phyloP scores from a whole-genome alignment of 2,797 vertebrate genomes.

The Acanthornis magna region DNA sequence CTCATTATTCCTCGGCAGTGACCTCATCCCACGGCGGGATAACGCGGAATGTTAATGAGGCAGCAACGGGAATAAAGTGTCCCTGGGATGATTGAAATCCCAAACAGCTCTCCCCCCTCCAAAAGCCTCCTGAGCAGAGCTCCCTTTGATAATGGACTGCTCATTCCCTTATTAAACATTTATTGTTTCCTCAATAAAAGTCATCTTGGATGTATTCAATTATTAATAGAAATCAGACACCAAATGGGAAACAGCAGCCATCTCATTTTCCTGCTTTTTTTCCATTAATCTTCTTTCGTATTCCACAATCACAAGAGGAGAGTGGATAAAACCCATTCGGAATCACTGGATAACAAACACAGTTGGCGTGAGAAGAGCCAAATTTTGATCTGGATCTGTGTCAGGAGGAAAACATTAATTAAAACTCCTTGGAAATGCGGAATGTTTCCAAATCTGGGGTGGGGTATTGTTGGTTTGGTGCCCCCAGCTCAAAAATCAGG shows the following conservation, averaged over 20 bases:
- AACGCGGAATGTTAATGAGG: conserved; percentile 15
- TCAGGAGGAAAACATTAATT: background rate
- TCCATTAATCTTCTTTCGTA: conserved; percentile 27
- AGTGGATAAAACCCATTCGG: background rate
- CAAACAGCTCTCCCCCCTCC: background rate
- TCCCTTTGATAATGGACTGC: conserved; percentile 40
- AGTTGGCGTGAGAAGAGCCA: background rate
- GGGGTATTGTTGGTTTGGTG: background rate
- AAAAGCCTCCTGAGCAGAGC: background rate
- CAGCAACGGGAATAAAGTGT: background rate
- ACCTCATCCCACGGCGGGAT: conserved; percentile 30
- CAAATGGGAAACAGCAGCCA: conserved; percentile 25
- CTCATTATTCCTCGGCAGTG: conserved; percentile 23
- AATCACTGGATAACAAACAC: background rate
- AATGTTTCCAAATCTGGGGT: background rate
- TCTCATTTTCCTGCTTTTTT: conserved; percentile 6
- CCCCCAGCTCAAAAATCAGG: background rate
- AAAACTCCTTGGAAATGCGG: background rate
- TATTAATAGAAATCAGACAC: conserved; percentile 56
- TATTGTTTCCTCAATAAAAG: conserved; percentile 65
- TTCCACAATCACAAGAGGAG: background rate
- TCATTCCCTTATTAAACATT: conserved; percentile 59
- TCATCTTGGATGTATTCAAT: conserved; percentile 33
- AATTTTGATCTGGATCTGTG: background rate
- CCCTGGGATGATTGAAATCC: background rate